Percentiles rank a stretch among this genome's conserved stretches.
phyloP scores from a whole-genome alignment of 2,888 invertebrate species.

The Oligia fasciuncula region DNA sequence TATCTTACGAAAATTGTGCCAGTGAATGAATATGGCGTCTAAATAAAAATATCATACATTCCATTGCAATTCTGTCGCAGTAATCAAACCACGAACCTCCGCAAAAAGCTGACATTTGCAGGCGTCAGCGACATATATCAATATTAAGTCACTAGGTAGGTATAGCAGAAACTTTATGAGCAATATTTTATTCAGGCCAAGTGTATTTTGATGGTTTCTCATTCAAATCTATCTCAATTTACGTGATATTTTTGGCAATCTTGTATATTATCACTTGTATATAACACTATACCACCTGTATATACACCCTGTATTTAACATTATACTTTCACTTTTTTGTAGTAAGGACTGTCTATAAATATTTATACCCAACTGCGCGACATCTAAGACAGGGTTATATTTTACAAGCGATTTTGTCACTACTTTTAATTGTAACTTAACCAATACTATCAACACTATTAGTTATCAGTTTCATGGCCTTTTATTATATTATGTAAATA shows the following conservation, averaged over 20 bases:
- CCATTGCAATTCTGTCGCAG: conserved; percentile 13
- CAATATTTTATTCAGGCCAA: conserved; percentile 23
- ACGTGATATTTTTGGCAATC: no score
- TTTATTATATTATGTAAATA: background rate
- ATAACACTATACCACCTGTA: background rate
- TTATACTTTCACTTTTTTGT: background rate
- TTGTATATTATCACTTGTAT: background rate
- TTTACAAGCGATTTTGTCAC: background rate
- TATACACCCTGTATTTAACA: background rate
- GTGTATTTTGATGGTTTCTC: background rate
- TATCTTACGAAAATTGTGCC: background rate
- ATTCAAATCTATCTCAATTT: background rate
- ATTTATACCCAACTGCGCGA: background rate
- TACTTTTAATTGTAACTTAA: background rate
- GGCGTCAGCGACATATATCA: conserved; percentile 14
- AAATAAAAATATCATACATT: conserved; percentile 5
- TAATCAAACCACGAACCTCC: conserved; percentile 14
- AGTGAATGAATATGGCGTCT: background rate
- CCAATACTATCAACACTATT: background rate
- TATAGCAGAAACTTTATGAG: conserved; percentile 4
- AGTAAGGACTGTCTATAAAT: background rate
- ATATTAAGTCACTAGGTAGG: conserved; percentile 4
- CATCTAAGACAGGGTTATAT: background rate
- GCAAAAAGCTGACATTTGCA: conserved; percentile 20
- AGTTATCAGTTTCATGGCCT: background rate